Base-by-base conservation (phyloP, 64 coral and sea anemone genomes). In the Montipora sp. region DNA sequence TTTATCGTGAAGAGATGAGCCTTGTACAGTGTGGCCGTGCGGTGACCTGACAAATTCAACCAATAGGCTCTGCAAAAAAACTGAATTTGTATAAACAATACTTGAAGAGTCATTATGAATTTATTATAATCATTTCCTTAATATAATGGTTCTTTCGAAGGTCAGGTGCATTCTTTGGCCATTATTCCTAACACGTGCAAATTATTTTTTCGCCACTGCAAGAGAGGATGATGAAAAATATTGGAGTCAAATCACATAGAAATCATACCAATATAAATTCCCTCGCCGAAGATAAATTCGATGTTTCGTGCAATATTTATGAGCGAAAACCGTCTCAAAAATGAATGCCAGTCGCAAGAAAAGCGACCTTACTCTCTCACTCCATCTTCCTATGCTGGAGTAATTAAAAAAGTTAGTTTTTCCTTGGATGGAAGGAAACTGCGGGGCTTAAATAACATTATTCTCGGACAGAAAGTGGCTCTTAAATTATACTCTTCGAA, bases 71-170 rank as follows among this genome's bases (percentile, higher is more conserved):
- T 46, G 82, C 45, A 24, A 16, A 18, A 5, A 19, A 44, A 9
- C 6, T 3, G 82, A 85, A 85, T 50, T 85, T 59, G 18, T 71
- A 47, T 50, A 85, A 24, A 85, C 82, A 85, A 85, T 50, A 85
- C 82, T 85, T 50, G 36, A 85, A 44, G 47, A n/a, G 18, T 46
- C 61, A 85, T 85, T 85, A 71, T 85, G 63, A 83, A 85, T 85
- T 72, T 85, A 85, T 71, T 36, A 85, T 85, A 5, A 20, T 85
- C 68, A 20, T 67, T 71, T 63, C 60, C 47, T 63, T 71, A 43
- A 8, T 48, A 44, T 23, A 8, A 47, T 48, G 61, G 46, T 19
- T 72, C 23, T 72, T 14, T 5, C 16, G 68, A 14, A 67, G 45
- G 45, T 71, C 82, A 71, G 82, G 43, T 85, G 82, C 45, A 47